Evolutionary conservation across 2,797 vertebrate species (phyloP).

Genomic region (Fistularia tabacaria): DNA sequence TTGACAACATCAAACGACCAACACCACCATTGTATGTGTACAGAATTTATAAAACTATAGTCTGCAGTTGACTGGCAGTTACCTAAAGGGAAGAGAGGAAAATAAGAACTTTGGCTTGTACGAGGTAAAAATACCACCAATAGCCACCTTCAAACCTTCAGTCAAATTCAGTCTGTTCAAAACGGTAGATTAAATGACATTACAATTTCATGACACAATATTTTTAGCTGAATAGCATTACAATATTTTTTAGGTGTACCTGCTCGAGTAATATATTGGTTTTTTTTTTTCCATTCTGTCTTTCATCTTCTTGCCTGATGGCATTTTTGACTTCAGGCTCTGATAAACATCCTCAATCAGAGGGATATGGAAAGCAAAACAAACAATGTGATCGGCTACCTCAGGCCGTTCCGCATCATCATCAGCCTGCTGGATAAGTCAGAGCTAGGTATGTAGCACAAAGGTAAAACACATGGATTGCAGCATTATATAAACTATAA

Average conservation of each 20-base stretch:
- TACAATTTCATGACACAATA: too few species aligned
- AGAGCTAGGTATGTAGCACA: constrained; percentile 82
- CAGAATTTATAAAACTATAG: too few species aligned
- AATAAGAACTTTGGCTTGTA: too few species aligned
- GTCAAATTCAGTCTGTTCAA: too few species aligned
- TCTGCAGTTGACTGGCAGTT: too few species aligned
- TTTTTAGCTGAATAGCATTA: too few species aligned
- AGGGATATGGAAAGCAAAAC: constrained; percentile 72
- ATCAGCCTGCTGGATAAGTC: constrained; percentile 93
- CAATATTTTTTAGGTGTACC: constrained; percentile 1
- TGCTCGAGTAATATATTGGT: constrained; percentile 10
- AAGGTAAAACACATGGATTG: constrained; percentile 3
- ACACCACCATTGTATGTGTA: too few species aligned
- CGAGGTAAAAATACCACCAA: too few species aligned
- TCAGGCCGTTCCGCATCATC: constrained; percentile 94
- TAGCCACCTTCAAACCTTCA: too few species aligned
- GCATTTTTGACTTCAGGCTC: constrained; percentile 71
- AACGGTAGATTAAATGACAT: too few species aligned
- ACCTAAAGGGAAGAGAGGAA: too few species aligned
- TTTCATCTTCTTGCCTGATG: constrained; percentile 9
- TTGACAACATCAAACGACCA: too few species aligned
- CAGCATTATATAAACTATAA: background rate
- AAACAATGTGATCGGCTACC: constrained; percentile 80
- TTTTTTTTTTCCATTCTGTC: constrained; percentile 11
- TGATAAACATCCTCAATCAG: constrained; percentile 87